Conservation (phyloP, 2,113 vertebrate species). For the Asarcornis scutulata region DNA sequence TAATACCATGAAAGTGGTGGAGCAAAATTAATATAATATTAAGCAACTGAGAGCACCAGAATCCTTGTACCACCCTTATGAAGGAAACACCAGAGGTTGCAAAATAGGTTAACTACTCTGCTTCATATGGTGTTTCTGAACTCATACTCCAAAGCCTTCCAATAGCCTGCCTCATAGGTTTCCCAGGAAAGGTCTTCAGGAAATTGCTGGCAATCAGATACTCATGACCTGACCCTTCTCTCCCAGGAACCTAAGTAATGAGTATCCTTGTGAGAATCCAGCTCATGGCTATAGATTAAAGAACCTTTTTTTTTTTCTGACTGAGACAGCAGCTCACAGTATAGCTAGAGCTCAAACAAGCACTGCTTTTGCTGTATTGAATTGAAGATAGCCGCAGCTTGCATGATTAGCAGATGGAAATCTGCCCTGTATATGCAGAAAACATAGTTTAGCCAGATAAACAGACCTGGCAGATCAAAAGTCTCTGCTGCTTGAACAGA, state of each 20-base stretch:
- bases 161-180: not conserved
- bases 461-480: not conserved
- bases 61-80: not conserved
- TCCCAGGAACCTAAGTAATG: slow-evolving; percentile 36
- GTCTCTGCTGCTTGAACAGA: not conserved
- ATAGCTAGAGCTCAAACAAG: not conserved
- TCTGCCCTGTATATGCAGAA: not conserved
- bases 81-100: not conserved
- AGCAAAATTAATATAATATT: not conserved
- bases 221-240: slow-evolving; percentile 47
- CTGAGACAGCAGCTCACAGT: not conserved
- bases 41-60: not conserved
- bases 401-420: not conserved
- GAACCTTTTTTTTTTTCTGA: not conserved
- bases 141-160: not conserved
- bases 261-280: slow-evolving; percentile 54
- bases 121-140: not conserved
- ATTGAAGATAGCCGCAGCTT: not conserved
- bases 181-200: slow-evolving; percentile 18
- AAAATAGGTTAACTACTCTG: not conserved
- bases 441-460: not conserved
- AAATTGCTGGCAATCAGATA: slow-evolving; percentile 62
- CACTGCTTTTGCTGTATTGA: not conserved
- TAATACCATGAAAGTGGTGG: rapidly evolving
- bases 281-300: slow-evolving; percentile 42